Conservation (phyloP, 2,888 invertebrate genomes). For the Lampropteryx suffumata region DNA sequence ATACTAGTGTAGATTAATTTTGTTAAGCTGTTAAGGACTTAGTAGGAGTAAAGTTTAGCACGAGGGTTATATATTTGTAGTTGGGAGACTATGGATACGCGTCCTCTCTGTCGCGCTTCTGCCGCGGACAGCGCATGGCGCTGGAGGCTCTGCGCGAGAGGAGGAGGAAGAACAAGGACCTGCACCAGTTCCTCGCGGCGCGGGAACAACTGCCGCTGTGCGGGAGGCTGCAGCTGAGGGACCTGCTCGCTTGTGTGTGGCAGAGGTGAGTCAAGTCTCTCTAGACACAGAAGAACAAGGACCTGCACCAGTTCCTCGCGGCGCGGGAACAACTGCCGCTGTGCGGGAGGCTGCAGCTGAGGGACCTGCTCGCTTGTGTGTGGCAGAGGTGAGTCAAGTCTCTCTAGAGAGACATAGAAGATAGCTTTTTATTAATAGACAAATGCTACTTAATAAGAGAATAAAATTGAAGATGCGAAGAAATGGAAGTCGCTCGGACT, state of each 20-base stretch:
- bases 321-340: slow-evolving; percentile 91
- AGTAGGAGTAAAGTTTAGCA: no score
- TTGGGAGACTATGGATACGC: slow-evolving; percentile 89
- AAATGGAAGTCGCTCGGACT: no score
- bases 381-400: slow-evolving; percentile 72
- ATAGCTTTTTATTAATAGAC: no score
- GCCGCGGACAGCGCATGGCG: slow-evolving; percentile 93
- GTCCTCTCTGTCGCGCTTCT: slow-evolving; percentile 90
- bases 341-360: slow-evolving; percentile 91
- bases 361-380: slow-evolving; percentile 86
- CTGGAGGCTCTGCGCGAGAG: slow-evolving; percentile 90
- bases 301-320: slow-evolving; percentile 89
- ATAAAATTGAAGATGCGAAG: no score
- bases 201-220: slow-evolving; percentile 92
- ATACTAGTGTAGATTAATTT: no score
- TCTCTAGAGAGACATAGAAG: neutral
- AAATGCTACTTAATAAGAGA: no score
- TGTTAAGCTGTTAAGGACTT: no score
- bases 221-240: slow-evolving; percentile 91
- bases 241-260: slow-evolving; percentile 85
- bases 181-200: slow-evolving; percentile 89
- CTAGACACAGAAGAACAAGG: slow-evolving; percentile 87
- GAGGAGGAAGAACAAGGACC: slow-evolving; percentile 89
- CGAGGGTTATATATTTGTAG: no score
- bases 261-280: slow-evolving; percentile 59